Evolutionary conservation across 2,113 vertebrate species (phyloP).

Genomic region (Donacobius atricapilla): DNA sequence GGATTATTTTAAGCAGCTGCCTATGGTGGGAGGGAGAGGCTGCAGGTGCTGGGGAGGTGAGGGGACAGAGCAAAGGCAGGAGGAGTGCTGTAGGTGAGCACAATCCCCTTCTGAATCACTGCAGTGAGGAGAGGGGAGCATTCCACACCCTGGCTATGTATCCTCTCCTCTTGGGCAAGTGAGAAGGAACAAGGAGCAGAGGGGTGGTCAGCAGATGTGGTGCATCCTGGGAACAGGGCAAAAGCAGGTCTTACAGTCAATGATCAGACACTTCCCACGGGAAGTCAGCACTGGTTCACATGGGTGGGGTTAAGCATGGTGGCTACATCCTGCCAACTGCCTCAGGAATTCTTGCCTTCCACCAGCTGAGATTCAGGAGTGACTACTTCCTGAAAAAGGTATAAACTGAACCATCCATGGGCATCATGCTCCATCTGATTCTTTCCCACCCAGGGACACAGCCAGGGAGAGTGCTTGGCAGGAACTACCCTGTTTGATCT

Average conservation of each 20-base stretch:
- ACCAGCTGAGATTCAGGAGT: not conserved
- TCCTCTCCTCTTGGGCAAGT: not conserved
- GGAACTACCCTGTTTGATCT: not conserved
- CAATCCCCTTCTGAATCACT: not conserved
- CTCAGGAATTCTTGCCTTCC: not conserved
- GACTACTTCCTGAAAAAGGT: not conserved
- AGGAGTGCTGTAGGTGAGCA: not conserved
- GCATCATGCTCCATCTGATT: not conserved
- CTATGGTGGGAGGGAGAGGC: not conserved
- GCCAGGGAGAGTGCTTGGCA: not conserved
- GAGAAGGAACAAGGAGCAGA: not conserved
- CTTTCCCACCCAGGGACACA: not conserved
- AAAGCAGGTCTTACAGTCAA: not conserved
- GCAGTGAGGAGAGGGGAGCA: not conserved
- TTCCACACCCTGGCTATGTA: accelerated
- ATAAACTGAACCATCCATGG: not conserved
- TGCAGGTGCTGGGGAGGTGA: not conserved
- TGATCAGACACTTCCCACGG: not conserved
- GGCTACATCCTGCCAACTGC: not conserved
- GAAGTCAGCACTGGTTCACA: not conserved
- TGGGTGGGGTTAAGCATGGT: not conserved
- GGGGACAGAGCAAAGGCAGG: not conserved
- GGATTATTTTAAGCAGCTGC: not conserved
- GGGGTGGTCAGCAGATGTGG: not conserved
- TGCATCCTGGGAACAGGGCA: accelerated